Conservation (phyloP, 2,113 vertebrate genomes). For the Ptyas mucosa region DNA sequence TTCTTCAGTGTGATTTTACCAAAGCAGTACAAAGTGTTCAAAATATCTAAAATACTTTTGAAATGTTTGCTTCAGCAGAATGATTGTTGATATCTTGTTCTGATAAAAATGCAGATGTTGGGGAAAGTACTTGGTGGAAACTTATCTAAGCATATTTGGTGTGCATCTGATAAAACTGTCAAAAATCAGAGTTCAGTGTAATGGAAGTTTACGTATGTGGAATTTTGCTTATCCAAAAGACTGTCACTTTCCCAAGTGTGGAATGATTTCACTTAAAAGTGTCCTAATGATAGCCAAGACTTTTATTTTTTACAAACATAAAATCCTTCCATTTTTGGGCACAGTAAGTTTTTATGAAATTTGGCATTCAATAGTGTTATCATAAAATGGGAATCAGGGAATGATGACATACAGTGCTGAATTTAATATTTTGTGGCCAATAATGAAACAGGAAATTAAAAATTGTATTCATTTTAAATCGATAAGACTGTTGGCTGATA, state of each 20-base stretch:
- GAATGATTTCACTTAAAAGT: constrained; percentile 22
- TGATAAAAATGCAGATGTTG: constrained; percentile 9
- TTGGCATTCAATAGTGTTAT: constrained; percentile 6
- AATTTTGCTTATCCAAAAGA: constrained; percentile 36
- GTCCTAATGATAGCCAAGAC: constrained; percentile 8
- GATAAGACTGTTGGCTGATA: constrained; percentile 34
- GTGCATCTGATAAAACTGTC: constrained; percentile 37
- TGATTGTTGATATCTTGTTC: neutral
- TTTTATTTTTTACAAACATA: constrained; percentile 35
- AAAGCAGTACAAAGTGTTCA: neutral
- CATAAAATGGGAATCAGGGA: neutral
- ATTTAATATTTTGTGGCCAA: constrained; percentile 21
- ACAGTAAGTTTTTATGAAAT: constrained; percentile 23
- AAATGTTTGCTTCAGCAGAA: neutral
- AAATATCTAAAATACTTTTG: constrained; percentile 15
- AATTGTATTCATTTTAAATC: constrained; percentile 52
- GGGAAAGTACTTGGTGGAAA: neutral
- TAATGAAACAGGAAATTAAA: constrained; percentile 62
- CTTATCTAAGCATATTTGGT: constrained; percentile 24
- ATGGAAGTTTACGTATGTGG: constrained; percentile 37
- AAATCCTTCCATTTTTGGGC: constrained; percentile 9
- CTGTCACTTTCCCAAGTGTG: constrained; percentile 21
- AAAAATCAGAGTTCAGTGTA: constrained; percentile 32
- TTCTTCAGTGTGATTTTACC: neutral
- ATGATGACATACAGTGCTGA: constrained; percentile 6